Conservation (phyloP, 1,140 invertebrate genomes). For the Chrysopa pallens region DNA sequence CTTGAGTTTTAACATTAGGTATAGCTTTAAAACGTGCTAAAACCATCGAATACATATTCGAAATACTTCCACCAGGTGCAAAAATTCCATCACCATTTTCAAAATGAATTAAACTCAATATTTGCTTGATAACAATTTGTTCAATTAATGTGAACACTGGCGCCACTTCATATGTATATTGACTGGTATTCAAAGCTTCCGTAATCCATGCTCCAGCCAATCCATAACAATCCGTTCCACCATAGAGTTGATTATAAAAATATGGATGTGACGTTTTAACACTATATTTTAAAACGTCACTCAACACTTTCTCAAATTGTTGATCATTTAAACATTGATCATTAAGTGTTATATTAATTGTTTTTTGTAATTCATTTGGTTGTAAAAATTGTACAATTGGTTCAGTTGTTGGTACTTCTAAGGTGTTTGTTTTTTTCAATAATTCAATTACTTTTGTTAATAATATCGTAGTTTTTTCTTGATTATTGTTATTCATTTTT, state of each 20-base stretch:
- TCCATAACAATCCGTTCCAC: conserved; percentile 52
- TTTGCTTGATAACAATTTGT: conserved; percentile 36
- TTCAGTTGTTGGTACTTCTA: no score
- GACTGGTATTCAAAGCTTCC: conserved; percentile 59
- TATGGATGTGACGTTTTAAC: conserved; percentile 52
- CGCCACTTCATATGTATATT: conserved; percentile 64
- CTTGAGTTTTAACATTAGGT: conserved; percentile 56
- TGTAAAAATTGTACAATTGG: no score
- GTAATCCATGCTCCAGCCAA: conserved; percentile 54
- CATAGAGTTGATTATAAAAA: conserved; percentile 62
- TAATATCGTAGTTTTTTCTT: no score
- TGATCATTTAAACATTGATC: conserved; percentile 10
- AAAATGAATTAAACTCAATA: conserved; percentile 48
- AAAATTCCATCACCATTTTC: conserved; percentile 48
- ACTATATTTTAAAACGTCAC: conserved; percentile 42
- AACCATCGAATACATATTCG: conserved; percentile 66
- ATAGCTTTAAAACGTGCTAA: conserved; percentile 53
- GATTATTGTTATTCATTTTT: no score
- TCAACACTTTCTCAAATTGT: conserved; percentile 32
- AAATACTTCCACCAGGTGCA: conserved; percentile 67
- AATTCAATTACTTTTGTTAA: no score
- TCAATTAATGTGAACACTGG: conserved; percentile 59
- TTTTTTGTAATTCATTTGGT: no score
- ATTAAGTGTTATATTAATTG: no score
- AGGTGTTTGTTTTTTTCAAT: no score